Base-by-base conservation (phyloP, 2,888 invertebrate genomes). In the Zonitis immaculata region DNA sequence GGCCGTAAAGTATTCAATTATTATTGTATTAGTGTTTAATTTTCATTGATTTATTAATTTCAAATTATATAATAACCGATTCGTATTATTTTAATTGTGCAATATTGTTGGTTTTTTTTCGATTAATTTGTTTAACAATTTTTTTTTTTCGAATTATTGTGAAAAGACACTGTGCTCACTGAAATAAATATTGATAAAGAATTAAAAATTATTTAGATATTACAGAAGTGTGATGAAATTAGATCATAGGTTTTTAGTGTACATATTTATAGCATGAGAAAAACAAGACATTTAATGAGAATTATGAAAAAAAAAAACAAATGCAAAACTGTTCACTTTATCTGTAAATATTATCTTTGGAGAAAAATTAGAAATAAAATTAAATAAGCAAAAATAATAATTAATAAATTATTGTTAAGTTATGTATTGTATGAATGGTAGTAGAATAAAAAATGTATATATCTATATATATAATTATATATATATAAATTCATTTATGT, bases 201-300 rank as follows among this genome's bases (percentile, higher is more conserved):
- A n/a, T n/a, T n/a, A n/a, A n/a, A n/a, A n/a, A n/a, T n/a, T n/a
- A n/a, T 64, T 58, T 53, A 46, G 51, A 35, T 61, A 64, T 56
- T 62, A 73, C 71, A 69, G 65, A 74, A 73, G 74, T 74, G 74
- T 74, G 74, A 73, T 74, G 72, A 69, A 65, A 67, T 55, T 65
- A 66, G 63, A 54, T 42, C 64, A 56, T 68, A 69, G 61, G 59
- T 60, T 46, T 56, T 66, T 66, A 66, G 67, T 74, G 73, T 73
- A 74, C 65, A 74, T 74, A 74, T 52, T 57, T 56, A 59, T 49
- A 56, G 56, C 56, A 56, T 56, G 55, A 46, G n/a, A 42, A 7
- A 49, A 54, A 47, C 14, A 32, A 14, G 7, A n/a, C n/a, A n/a
- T n/a, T n/a, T 6, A 14, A 7, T 14, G 32, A 32, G 14, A 32